These are phyloP conservation scores for Enoplosus armatus DNA, from an alignment of 2,797 vertebrate species.

Conservation along the genomic window DNA sequence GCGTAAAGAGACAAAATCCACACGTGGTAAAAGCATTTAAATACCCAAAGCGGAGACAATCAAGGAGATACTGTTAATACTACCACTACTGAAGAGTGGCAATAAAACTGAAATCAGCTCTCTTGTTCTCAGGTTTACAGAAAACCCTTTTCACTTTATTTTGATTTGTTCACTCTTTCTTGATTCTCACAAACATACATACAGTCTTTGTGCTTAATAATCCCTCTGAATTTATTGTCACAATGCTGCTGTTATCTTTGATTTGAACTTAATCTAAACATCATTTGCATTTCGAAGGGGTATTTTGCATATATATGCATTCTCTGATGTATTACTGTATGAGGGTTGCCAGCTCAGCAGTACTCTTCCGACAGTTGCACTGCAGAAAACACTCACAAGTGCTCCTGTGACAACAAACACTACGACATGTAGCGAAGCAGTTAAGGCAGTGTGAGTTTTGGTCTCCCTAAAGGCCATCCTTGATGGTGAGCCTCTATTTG, in stretches of 20 bases:
- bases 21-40: not conserved
- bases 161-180: not conserved
- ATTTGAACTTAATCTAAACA: not conserved
- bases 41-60: not conserved
- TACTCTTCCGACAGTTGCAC: slow-evolving; percentile 6
- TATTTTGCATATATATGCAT: no score
- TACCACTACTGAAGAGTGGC: not conserved
- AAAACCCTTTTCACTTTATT: not conserved
- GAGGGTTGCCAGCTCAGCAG: slow-evolving; percentile 28
- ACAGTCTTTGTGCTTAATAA: not conserved
- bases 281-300: no score
- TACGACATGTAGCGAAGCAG: slow-evolving; percentile 3
- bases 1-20: not conserved
- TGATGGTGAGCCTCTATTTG: not conserved
- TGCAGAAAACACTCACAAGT: slow-evolving; percentile 25
- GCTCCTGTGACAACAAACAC: slow-evolving; percentile 43
- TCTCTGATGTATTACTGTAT: not conserved
- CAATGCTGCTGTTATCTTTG: not conserved
- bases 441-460: slow-evolving; percentile 16
- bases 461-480: not conserved
- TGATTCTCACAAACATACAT: no score
- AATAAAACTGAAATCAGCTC: not conserved
- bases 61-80: not conserved
- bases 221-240: not conserved
- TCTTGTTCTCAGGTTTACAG: not conserved